Percentiles rank a stretch among this genome's conserved stretches.
phyloP scores from a whole-genome alignment of 2,888 invertebrate genomes.

The Ochlodes sylvanus region DNA sequence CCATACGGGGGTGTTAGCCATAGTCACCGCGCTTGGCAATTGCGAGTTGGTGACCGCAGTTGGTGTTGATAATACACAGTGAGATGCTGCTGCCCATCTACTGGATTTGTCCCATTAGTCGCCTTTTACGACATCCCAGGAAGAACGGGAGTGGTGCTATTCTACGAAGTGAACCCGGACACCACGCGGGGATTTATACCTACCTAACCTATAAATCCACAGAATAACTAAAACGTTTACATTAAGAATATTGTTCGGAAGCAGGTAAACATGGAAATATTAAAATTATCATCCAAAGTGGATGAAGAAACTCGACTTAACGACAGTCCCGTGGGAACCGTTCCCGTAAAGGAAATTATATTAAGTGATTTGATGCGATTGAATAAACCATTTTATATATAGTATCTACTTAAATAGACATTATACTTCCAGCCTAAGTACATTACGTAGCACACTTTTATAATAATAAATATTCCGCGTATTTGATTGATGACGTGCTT shows the following conservation, averaged over 20 bases:
- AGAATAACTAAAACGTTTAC: too few relatives aligned
- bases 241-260: neutral
- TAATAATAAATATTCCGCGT: neutral
- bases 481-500: neutral
- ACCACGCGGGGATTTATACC: too few relatives aligned
- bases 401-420: neutral
- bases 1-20: too few relatives aligned
- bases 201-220: too few relatives aligned
- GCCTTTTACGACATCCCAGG: too few relatives aligned
- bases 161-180: too few relatives aligned
- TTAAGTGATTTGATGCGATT: conserved; percentile 9
- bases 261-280: conserved; percentile 2
- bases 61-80: too few relatives aligned
- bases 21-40: too few relatives aligned
- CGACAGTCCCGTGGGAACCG: neutral
- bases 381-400: neutral
- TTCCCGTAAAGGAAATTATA: neutral
- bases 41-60: too few relatives aligned
- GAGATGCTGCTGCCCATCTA: too few relatives aligned
- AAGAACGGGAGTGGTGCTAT: too few relatives aligned
- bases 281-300: conserved; percentile 12
- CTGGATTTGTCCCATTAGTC: too few relatives aligned
- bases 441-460: neutral
- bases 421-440: neutral
- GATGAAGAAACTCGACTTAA: neutral